These are phyloP conservation scores for Odontomyia ornata DNA, from an alignment of 2,888 invertebrate genomes.

Conservation along the genomic window DNA sequence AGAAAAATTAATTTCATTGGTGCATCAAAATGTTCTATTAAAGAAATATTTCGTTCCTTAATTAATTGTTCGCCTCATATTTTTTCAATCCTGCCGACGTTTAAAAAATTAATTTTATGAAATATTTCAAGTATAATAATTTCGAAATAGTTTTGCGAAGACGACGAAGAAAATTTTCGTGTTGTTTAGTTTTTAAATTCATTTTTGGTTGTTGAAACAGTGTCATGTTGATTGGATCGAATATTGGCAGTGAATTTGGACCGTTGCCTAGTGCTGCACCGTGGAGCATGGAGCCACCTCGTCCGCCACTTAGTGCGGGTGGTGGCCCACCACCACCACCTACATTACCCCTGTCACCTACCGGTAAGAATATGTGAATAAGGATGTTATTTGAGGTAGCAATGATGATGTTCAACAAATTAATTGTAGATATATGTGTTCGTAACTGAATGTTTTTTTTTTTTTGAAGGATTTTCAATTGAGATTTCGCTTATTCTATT, in stretches of 20 bases:
- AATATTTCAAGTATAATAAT: slow-evolving; percentile 44
- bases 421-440: too few relatives aligned
- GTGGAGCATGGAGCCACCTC: slow-evolving; percentile 57
- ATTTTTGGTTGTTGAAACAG: slow-evolving; percentile 48
- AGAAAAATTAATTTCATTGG: too few relatives aligned
- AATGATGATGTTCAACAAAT: too few relatives aligned
- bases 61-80: too few relatives aligned
- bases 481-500: too few relatives aligned
- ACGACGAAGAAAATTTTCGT: slow-evolving; percentile 39
- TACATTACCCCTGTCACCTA: slow-evolving; percentile 70
- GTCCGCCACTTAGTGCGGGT: slow-evolving; percentile 54
- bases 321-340: slow-evolving; percentile 62
- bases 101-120: slow-evolving; percentile 24
- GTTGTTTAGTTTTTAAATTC: slow-evolving; percentile 18
- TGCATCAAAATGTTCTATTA: too few relatives aligned
- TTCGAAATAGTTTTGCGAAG: slow-evolving; percentile 22
- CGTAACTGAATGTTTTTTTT: too few relatives aligned
- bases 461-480: too few relatives aligned
- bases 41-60: too few relatives aligned
- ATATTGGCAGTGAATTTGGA: slow-evolving; percentile 57
- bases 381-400: too few relatives aligned
- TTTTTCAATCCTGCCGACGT: too few relatives aligned
- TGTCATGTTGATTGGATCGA: slow-evolving; percentile 59
- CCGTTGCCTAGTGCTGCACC: slow-evolving; percentile 56
- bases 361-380: slow-evolving; percentile 61